Base-by-base conservation (phyloP, 2,888 invertebrate species). In the Sclerodermus sp. region DNA sequence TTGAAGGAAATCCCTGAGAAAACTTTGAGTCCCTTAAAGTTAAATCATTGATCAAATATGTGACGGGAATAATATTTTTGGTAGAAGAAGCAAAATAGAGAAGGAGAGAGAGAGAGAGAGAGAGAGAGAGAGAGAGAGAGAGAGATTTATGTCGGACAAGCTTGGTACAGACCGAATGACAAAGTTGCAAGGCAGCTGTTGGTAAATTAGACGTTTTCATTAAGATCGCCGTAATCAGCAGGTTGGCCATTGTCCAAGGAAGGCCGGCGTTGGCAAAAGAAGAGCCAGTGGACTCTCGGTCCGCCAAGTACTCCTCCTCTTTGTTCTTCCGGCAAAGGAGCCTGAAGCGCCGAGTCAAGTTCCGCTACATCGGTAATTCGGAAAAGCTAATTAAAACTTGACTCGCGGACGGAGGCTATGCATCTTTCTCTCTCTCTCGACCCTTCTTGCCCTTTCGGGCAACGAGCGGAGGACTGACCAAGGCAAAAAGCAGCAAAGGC, bases 381-480 rank as follows among this genome's bases (percentile, higher is more conserved):
- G 66, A 70, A 73, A 74, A 75, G 70, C 72, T 74, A 75, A 75
- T 75, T 75, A 75, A 75, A 75, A 75, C 72, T 74, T 74, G 68
- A 74, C 71, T 73, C 68, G 64, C 8, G 8, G 23, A 67, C 56
- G 57, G 58, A 64, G 49, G 52, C 47, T 37, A 30, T 32, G 18
- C 23, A 23, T 23, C 23, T 40, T 16, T 40, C 40, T 6, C 10
- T 14, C n/a, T 55, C 53, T 45, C 49, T 42, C 52, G 53, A 47
- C 60, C 53, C 56, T 60, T 55, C 47, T 55, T 52, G 49, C 46
- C 50, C 37, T 58, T 57, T 57, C 56, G 60, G 60, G 64, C 59
- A 63, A 62, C 57, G 57, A 64, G 59, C 52, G 59, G 54, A 58
- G 60, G 58, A 57, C 58, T 52, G 62, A 59, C 44, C 23, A 23